Evolutionary conservation across 2,797 vertebrate species (phyloP), one percentile per base, ranked within the genome.

Genomic region (Eutrigla gurnardus): DNA sequence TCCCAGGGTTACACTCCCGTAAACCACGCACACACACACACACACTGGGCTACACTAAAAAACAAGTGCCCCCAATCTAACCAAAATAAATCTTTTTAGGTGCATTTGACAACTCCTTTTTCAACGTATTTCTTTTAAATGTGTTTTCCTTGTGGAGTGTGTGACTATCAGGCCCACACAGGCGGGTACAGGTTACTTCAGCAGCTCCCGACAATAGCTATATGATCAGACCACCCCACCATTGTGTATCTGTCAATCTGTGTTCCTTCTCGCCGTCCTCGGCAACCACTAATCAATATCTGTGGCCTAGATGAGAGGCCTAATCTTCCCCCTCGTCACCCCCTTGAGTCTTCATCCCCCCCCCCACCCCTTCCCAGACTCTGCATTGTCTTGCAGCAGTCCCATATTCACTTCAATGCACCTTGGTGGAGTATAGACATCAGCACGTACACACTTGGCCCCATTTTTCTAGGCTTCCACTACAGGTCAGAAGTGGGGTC

Each of bases 231-330:
- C 63, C 73, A 75, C 86, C 66, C 43, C 17, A 3, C 75, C 81
- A 88, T 93, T 94, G 94, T 94, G 87, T 74, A 47, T 89, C 87
- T 94, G 94, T 95, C 95, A 95, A 93, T 93, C 87, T 73, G 79
- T 55, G 89, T 93, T 92, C 83, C 88, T 79, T 92, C 91, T 92
- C 77, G 85, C 81, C 86, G 83, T 92, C 89, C 85, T 87, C 75
- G n/a, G 73, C 89, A 70, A 88, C 88, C 93, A 93, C 88, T 90
- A 94, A 96, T 95, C 95, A 93, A 95, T 96, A 95, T 90, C 80
- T 73, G 90, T 95, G 94, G 88, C 94, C 94, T 95, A 95, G 88
- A 92, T 95, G 93, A 90, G 87, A 85, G 75, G 77, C 80, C 85
- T 92, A 93, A 93, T 94, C 89, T 87, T 61, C 85, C 77, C 79